phyloP scores from a whole-genome alignment of 2,888 invertebrate genomes.

The Rotaria magnacalcarata region DNA sequence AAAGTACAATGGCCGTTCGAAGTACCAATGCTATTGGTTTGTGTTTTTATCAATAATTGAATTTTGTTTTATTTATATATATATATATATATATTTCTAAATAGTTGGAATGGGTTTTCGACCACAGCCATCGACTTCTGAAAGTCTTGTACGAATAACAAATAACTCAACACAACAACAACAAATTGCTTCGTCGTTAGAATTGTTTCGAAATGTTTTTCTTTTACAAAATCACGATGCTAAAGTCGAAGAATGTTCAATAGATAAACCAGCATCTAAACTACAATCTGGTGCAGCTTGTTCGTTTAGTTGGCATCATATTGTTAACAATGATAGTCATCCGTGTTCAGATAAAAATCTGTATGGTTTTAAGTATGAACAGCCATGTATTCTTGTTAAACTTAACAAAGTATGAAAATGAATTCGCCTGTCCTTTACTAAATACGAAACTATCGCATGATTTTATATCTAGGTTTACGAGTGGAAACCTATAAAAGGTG shows the following conservation, averaged over 20 bases:
- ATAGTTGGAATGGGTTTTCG: conserved; percentile 27
- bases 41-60: background rate
- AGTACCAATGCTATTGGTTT: background rate
- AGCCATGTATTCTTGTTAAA: conserved; percentile 23
- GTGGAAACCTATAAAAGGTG: background rate
- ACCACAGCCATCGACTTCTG: background rate
- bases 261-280: background rate
- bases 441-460: background rate
- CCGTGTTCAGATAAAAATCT: background rate
- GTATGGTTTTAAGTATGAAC: background rate
- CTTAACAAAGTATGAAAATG: background rate
- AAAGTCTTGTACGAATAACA: background rate
- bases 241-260: background rate
- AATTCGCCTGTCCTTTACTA: background rate
- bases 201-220: background rate
- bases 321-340: background rate
- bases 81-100: background rate
- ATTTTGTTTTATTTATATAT: too few relatives aligned
- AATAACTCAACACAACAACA: background rate
- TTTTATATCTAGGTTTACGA: background rate
- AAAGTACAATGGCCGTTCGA: conserved; percentile 21
- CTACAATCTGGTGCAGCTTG: background rate
- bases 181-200: background rate
- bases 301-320: background rate
- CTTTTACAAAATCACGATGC: background rate